A percentile compares a stretch with the other conserved stretches of the same genome.
Conservation (phyloP, 1,140 invertebrate species). For the Proctacanthus coquilletti region DNA sequence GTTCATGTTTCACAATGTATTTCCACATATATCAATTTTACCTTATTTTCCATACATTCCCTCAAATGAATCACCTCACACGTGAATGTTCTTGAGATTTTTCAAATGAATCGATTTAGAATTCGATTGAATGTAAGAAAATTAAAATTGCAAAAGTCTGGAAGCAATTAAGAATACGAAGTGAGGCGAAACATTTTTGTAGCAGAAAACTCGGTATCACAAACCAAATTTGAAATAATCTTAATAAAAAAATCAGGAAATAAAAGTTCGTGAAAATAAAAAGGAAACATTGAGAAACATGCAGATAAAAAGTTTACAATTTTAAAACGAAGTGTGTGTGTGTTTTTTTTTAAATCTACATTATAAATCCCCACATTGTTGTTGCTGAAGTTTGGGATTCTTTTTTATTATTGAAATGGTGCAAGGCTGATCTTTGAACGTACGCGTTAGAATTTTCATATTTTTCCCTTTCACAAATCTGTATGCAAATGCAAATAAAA, state of each 20-base stretch:
- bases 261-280: slow-evolving; percentile 19
- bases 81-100: no score
- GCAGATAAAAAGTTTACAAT: slow-evolving; percentile 10
- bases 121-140: slow-evolving; percentile 3
- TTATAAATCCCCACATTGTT: no score
- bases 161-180: slow-evolving; percentile 6
- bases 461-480: slow-evolving; percentile 17
- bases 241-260: slow-evolving; percentile 9
- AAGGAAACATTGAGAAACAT: slow-evolving; percentile 30
- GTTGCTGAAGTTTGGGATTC: no score
- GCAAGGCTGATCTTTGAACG: background rate
- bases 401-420: slow-evolving; percentile 7
- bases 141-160: background rate
- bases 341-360: slow-evolving; percentile 1
- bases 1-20: slow-evolving; percentile 31
- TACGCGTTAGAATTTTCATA: slow-evolving; percentile 13
- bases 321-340: slow-evolving; percentile 1
- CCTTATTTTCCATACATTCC: slow-evolving; percentile 31
- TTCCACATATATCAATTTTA: slow-evolving; percentile 23
- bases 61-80: slow-evolving; percentile 5
- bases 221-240: slow-evolving; percentile 16
- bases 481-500: background rate
- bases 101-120: slow-evolving; percentile 24
- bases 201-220: slow-evolving; percentile 30
- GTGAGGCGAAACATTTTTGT: slow-evolving; percentile 30